A percentile compares a stretch with the other conserved stretches of the same genome.
These are phyloP conservation scores for Hypomecis punctinalis DNA, from an alignment of 2,888 invertebrate genomes.

Conservation along the genomic window DNA sequence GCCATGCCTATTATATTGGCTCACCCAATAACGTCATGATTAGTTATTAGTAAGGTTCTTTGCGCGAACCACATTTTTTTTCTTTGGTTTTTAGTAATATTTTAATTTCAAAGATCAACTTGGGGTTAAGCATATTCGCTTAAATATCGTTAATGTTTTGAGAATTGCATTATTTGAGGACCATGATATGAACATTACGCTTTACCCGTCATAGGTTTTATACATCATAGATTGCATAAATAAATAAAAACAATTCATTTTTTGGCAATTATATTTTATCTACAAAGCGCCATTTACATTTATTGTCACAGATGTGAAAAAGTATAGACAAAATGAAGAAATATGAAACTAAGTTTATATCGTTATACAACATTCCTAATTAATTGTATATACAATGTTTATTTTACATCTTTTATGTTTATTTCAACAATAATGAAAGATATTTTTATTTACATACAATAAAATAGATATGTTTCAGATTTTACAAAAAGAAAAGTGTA, in stretches of 20 bases:
- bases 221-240: slow-evolving; percentile 34
- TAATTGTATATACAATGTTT: slow-evolving; percentile 64
- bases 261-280: slow-evolving; percentile 74
- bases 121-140: slow-evolving; percentile 16
- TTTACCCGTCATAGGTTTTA: background rate
- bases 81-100: no score
- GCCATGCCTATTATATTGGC: no score
- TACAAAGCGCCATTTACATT: slow-evolving; percentile 83
- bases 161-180: slow-evolving; percentile 24
- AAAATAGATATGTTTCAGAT: slow-evolving; percentile 81
- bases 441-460: slow-evolving; percentile 70
- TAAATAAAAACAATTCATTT: slow-evolving; percentile 50
- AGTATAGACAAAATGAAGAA: slow-evolving; percentile 62
- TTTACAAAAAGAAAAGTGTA: slow-evolving; percentile 47
- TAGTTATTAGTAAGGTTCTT: no score
- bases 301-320: slow-evolving; percentile 84
- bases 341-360: slow-evolving; percentile 48
- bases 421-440: slow-evolving; percentile 53
- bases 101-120: background rate
- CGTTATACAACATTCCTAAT: slow-evolving; percentile 48
- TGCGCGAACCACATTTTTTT: no score
- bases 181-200: slow-evolving; percentile 33
- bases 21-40: no score
- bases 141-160: background rate
- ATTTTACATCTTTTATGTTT: slow-evolving; percentile 61